Conservation (phyloP, 2,797 vertebrate genomes). For the Otolemur crassicaudatus region DNA sequence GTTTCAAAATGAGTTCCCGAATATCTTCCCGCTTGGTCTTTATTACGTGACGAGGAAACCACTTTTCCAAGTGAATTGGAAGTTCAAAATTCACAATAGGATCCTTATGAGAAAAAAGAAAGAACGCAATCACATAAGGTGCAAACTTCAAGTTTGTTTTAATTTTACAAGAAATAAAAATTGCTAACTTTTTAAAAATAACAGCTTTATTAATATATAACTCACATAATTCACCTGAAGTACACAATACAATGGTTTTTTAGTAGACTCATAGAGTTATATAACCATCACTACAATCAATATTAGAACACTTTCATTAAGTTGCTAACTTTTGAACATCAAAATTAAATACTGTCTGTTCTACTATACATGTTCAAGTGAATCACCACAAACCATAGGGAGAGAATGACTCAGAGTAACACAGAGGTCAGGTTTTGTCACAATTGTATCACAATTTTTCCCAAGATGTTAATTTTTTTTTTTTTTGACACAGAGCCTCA, state of each 20-base stretch:
- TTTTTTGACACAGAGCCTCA: too few relatives aligned
- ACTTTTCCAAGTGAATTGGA: constrained; percentile 92
- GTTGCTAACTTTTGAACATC: constrained; percentile 21
- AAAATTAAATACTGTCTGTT: constrained; percentile 25
- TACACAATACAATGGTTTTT: background rate
- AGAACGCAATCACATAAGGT: constrained; percentile 12
- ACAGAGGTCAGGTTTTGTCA: background rate
- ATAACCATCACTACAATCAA: background rate
- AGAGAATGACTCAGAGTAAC: constrained; percentile 21
- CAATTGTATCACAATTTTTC: background rate
- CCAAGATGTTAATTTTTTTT: background rate
- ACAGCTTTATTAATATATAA: background rate
- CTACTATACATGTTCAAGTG: background rate
- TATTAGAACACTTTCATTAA: constrained; percentile 33
- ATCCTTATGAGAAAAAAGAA: constrained; percentile 89
- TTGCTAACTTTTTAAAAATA: constrained; percentile 8
- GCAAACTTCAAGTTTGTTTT: constrained; percentile 32
- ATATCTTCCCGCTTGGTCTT: constrained; percentile 96
- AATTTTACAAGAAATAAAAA: constrained; percentile 51
- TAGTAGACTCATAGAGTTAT: background rate
- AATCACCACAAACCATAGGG: background rate
- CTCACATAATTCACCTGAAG: background rate
- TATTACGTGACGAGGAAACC: constrained; percentile 95
- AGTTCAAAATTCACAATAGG: constrained; percentile 96
- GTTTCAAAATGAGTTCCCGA: constrained; percentile 94